A percentile compares a stretch with the other conserved stretches of the same genome.
phyloP scores from a whole-genome alignment of 2,888 invertebrate species.

The Leptopilina myrica region DNA sequence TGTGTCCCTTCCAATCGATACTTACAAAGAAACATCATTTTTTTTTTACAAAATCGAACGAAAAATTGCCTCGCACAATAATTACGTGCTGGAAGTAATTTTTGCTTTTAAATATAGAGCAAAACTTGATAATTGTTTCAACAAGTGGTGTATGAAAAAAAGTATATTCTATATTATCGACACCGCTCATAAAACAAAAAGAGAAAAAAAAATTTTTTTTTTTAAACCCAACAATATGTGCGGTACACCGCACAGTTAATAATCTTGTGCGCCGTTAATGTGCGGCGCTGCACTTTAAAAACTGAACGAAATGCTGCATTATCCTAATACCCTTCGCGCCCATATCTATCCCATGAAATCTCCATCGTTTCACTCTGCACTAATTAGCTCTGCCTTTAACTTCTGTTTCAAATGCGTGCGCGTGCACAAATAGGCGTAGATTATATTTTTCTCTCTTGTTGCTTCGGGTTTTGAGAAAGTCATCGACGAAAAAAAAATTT shows the following conservation, averaged over 20 bases:
- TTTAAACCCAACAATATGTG: neutral
- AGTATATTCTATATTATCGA: neutral
- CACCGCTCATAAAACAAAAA: neutral
- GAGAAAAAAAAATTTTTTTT: neutral
- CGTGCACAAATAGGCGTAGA: slow-evolving; percentile 23
- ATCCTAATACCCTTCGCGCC: slow-evolving; percentile 42
- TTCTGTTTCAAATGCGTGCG: slow-evolving; percentile 31
- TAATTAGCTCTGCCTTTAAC: slow-evolving; percentile 45
- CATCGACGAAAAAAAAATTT: neutral
- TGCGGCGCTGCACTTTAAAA: slow-evolving; percentile 35
- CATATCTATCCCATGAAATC: slow-evolving; percentile 43
- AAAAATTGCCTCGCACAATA: neutral
- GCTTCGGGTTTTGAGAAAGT: neutral
- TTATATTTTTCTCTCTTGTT: neutral
- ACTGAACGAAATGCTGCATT: slow-evolving; percentile 38
- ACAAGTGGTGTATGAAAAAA: neutral
- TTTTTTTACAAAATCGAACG: neutral
- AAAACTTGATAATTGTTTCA: slow-evolving; percentile 12
- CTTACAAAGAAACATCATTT: neutral
- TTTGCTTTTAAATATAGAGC: neutral
- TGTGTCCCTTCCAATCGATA: neutral
- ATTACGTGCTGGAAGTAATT: neutral
- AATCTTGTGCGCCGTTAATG: slow-evolving; percentile 38
- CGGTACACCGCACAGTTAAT: neutral
- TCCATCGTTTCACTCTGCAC: slow-evolving; percentile 2